Conservation (phyloP, 2,888 invertebrate genomes). For the Acanthoscelides obtectus region DNA sequence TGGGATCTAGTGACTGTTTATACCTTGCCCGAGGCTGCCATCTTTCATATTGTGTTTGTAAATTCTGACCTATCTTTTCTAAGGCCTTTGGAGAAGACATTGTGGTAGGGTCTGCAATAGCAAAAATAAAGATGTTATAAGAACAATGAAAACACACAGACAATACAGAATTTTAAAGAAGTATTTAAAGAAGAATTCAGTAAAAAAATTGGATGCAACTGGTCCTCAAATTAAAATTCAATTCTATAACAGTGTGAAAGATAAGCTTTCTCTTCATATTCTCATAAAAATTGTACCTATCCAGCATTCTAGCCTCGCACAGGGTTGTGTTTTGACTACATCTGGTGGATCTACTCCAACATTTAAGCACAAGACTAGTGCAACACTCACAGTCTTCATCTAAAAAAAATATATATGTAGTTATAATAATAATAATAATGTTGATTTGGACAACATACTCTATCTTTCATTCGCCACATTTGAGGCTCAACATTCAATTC, state of each 20-base stretch:
- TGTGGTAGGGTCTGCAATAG: conserved; percentile 70
- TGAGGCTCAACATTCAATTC: conserved; percentile 63
- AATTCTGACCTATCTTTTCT: conserved; percentile 83
- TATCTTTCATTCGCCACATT: conserved; percentile 90
- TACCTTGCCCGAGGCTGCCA: conserved; percentile 98
- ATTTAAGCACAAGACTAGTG: conserved; percentile 93
- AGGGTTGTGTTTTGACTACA: conserved; percentile 93
- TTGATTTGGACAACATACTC: conserved; percentile 52
- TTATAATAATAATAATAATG: background rate
- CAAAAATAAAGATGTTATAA: background rate
- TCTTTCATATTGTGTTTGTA: conserved; percentile 95
- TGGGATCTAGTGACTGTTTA: conserved; percentile 95
- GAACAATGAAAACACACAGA: background rate
- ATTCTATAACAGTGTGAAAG: too few relatives aligned
- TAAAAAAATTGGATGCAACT: too few relatives aligned
- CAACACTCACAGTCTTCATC: conserved; percentile 99
- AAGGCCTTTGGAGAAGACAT: conserved; percentile 88
- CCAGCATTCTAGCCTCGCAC: conserved; percentile 95
- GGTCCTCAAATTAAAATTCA: too few relatives aligned
- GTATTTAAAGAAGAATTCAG: too few relatives aligned
- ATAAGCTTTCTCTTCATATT: too few relatives aligned
- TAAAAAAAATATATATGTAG: conserved; percentile 45
- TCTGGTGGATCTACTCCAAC: conserved; percentile 99
- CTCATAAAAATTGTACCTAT: conserved; percentile 59
- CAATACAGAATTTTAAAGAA: background rate